phyloP scores from a whole-genome alignment of 2,113 vertebrate genomes.

The Indicator maculatus region DNA sequence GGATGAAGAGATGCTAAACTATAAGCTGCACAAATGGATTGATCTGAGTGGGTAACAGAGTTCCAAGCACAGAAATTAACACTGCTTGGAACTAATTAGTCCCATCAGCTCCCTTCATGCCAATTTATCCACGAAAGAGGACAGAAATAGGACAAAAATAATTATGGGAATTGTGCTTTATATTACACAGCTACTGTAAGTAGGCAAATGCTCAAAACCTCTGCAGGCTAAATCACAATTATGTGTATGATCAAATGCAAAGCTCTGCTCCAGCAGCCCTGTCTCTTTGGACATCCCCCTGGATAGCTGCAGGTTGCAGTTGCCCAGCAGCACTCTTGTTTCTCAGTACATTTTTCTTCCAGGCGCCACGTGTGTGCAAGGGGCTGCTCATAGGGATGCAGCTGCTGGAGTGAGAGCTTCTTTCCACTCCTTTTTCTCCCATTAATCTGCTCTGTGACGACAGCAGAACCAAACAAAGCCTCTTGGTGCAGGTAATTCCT shows the following conservation, averaged over 20 bases:
- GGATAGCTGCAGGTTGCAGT: background rate
- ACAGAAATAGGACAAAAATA: background rate
- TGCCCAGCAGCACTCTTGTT: background rate
- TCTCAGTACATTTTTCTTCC: background rate
- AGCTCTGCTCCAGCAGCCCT: fast-evolving
- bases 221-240: background rate
- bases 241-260: fast-evolving
- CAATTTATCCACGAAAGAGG: background rate
- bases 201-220: background rate
- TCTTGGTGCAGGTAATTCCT: slow-evolving; percentile 15
- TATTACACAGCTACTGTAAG: background rate
- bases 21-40: background rate
- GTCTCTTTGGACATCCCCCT: background rate
- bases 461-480: slow-evolving; percentile 39
- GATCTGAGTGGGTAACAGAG: background rate
- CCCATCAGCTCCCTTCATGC: slow-evolving; percentile 1
- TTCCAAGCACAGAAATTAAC: slow-evolving; percentile 27
- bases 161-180: background rate
- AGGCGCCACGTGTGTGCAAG: background rate
- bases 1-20: slow-evolving; percentile 2
- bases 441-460: slow-evolving; percentile 5
- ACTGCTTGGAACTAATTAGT: slow-evolving; percentile 35
- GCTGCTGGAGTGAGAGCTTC: background rate
- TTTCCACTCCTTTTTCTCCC: slow-evolving; percentile 35
- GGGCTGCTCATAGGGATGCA: background rate